Base-by-base conservation (phyloP, 1,140 invertebrate genomes). In the Gonatopus flavifemur region DNA sequence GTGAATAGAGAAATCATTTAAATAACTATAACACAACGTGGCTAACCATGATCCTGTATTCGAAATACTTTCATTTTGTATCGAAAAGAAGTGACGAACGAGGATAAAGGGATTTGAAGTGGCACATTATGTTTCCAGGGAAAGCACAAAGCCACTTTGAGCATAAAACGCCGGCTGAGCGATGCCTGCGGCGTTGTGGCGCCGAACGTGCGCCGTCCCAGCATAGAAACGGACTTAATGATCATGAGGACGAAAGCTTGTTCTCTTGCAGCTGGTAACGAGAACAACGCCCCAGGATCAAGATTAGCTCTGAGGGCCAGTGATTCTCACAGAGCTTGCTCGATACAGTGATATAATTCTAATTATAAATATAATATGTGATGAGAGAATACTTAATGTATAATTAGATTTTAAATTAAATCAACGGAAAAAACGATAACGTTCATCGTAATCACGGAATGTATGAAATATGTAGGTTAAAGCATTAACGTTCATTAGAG, bases 141-240 rank as follows among this genome's bases (percentile, higher is more conserved):
- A 57, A 84, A 84, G 65, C 88, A 88, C 64, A 87, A 86, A 77
- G 86, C 86, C 57, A 87, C 85, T 2, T 73, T 92, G 33, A 89
- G 88, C 31, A 89, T 92, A 45, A 88, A 90, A 55, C 79, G 89
- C 39, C 81, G 88, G 18, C 77, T 91, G 56, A 91, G 88, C 53
- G 89, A 91, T 67, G 89, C 89, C 13, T 93, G 88, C 67, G 90
- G 90, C 7, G 88, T 91, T 4, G 88, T 93, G 3, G 88, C 89
- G 4, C 88, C 89, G 4, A 92, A 93, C 67, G 90, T 88, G 1
- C 76, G 90, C 28, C 78, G 90, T 33, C 90, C 91, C 5, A 91
- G 88, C 69, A 90, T 93, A 48, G 80, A 89, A 39, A 92, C 90
- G 4, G 90, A 93, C 70, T 81, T 93, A 35, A 86, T 91, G 81